Base-by-base conservation (phyloP, 2,797 vertebrate species). In the Ctenopoma kingsleyae region DNA sequence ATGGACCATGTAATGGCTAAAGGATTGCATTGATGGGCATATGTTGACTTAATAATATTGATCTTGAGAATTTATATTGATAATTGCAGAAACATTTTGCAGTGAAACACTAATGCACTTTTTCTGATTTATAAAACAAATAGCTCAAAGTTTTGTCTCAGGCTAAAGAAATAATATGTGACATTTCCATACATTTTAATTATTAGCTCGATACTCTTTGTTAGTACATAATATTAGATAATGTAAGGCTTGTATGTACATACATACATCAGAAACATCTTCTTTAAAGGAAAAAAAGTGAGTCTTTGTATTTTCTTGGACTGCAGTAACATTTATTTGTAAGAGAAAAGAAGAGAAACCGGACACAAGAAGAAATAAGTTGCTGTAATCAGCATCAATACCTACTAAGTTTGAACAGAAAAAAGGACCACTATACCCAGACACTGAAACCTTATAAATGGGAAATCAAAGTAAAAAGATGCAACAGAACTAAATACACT, bases 1-100 rank as follows among this genome's bases (percentile, higher is more conserved):
- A 92, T 91, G 91, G 91, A 87, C 76, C 79, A 49, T 86, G 86
- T 93, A 92, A 91, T 92, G 89, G 90, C 89, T 90, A 77, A 89
- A 87, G 81, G 79, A 86, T 88, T 76, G 84, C 69, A 87, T 86
- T 85, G 87, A 91, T 87, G 87, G 85, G 66, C 85, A 90, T 89
- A 78, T 92, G 89, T 90, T 89, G 88, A 87, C 84, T 86, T 92
- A 82, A 89, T 70, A 75, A 46, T 72, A 91, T 89, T 62, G 90
- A 92, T 83, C 51, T 53, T 47, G 54, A 69, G 58, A 76, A 87
- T 84, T 84, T 75, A 74, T 87, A 88, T 81, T 82, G 85, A 91
- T 87, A 74, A 84, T 87, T 67, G 58, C 22, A 62, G 77, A 74
- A 76, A 63, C 30, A 70, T 78, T 59, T 72, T 54, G 23, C 51